Percentiles rank a stretch among this genome's conserved stretches.
phyloP scores from a whole-genome alignment of 2,113 vertebrate species.

The Ptychochromis oligacanthus region DNA sequence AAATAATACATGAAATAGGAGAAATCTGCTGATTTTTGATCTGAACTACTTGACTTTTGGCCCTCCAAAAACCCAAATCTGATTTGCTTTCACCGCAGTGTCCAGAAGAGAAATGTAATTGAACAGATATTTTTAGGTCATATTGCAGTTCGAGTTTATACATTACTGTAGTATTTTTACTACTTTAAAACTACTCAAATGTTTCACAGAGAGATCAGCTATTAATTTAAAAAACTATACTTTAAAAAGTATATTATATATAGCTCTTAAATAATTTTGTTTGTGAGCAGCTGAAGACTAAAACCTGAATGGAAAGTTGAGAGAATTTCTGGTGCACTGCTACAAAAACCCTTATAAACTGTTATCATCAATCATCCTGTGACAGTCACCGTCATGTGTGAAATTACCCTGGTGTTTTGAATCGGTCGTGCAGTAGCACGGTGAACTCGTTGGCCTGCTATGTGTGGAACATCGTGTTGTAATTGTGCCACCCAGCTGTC shows the following conservation, averaged over 20 bases:
- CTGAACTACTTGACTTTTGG: not conserved
- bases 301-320: constrained; percentile 24
- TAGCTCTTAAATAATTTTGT: not conserved
- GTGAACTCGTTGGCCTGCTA: constrained; percentile 59
- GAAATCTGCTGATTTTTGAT: not conserved
- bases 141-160: no score
- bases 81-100: not conserved
- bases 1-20: constrained; percentile 14
- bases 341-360: constrained; percentile 10
- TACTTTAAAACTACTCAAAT: not conserved
- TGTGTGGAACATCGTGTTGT: constrained; percentile 51
- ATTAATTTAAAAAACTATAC: not conserved
- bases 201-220: fast-evolving
- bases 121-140: not conserved
- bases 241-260: not conserved
- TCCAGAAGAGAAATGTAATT: not conserved
- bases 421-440: constrained; percentile 46
- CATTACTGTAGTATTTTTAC: no score
- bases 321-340: constrained; percentile 1
- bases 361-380: constrained; percentile 53
- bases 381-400: constrained; percentile 54
- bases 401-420: constrained; percentile 62
- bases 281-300: not conserved
- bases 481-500: constrained; percentile 69
- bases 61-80: not conserved